Evolutionary conservation across 1,140 invertebrate species (phyloP), one percentile per base, ranked within the genome.

Genomic region (Berghia stephanieae): DNA sequence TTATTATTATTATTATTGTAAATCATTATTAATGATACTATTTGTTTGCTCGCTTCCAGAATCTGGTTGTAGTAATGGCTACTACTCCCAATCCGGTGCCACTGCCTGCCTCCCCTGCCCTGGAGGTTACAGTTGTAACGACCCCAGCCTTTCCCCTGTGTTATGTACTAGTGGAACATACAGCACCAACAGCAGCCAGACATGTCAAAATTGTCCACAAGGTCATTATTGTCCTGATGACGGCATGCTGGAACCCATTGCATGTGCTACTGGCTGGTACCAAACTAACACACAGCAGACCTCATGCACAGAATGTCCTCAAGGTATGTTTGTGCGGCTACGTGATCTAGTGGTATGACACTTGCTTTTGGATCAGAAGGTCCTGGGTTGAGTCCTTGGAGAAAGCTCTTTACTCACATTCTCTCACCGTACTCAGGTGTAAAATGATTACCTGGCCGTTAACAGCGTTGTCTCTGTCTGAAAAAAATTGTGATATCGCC

Each of bases 301-400:
- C 38, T 69, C 74, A 2, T 88, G 87, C 71, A 86, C 81, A 18
- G 67, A 84, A 73, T 88, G 87, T 80, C 70, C 78, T n/a, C 82
- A 81, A 81, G 84, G 85, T 87, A 78, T 31, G 27, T 71, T 10
- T 74, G 21, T 57, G 10, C 60, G 10, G 10, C 21, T 52, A 27
- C 18, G 31, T 10, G 10, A 49, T n/a, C n/a, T n/a, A n/a, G n/a
- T n/a, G n/a, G n/a, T n/a, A n/a, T n/a, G n/a, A n/a, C n/a, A n/a
- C n/a, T n/a, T n/a, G n/a, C n/a, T n/a, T n/a, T n/a, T n/a, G n/a
- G n/a, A n/a, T n/a, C n/a, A n/a, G n/a, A n/a, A n/a, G n/a, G n/a
- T n/a, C n/a, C n/a, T n/a, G n/a, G n/a, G n/a, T n/a, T n/a, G n/a
- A n/a, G n/a, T n/a, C n/a, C n/a, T n/a, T n/a, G n/a, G n/a, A n/a